Percentiles rank a stretch among this genome's conserved stretches.
These are phyloP conservation scores for Leptodactylus fallax DNA, from an alignment of 2,797 vertebrate genomes.

Conservation along the genomic window DNA sequence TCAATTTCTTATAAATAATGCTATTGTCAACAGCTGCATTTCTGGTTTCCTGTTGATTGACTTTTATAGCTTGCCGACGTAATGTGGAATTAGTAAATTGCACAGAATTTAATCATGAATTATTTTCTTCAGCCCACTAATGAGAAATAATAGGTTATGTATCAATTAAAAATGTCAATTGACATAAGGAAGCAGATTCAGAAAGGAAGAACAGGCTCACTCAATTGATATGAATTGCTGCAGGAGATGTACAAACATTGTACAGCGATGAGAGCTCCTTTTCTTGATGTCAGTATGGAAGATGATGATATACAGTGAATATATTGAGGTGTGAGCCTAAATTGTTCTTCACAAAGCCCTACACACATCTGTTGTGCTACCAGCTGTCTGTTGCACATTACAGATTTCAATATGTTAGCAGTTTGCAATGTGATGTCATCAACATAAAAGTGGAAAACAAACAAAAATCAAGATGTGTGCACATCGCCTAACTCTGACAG, in stretches of 20 bases:
- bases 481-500: not conserved
- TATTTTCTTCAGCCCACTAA: constrained; percentile 82
- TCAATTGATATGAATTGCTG: constrained; percentile 78
- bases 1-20: constrained; percentile 66
- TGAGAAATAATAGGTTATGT: constrained; percentile 82
- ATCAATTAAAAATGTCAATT: constrained; percentile 84
- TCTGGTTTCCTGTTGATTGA: constrained; percentile 80
- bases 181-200: constrained; percentile 83
- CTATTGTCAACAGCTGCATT: constrained; percentile 73
- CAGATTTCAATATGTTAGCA: constrained; percentile 81
- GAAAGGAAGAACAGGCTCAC: constrained; percentile 77
- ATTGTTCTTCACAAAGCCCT: constrained; percentile 80
- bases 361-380: constrained; percentile 79
- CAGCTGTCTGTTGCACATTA: constrained; percentile 76
- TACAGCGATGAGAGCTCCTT: not conserved
- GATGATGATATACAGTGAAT: constrained; percentile 78
- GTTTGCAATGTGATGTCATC: constrained; percentile 74
- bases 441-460: constrained; percentile 75
- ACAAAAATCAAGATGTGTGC: constrained; percentile 62
- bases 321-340: constrained; percentile 79
- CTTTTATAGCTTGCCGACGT: constrained; percentile 83
- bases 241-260: constrained; percentile 69
- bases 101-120: constrained; percentile 85
- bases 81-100: constrained; percentile 81
- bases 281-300: not conserved